phyloP scores from a whole-genome alignment of 2,888 invertebrate species.

The Drosophila leonis region DNA sequence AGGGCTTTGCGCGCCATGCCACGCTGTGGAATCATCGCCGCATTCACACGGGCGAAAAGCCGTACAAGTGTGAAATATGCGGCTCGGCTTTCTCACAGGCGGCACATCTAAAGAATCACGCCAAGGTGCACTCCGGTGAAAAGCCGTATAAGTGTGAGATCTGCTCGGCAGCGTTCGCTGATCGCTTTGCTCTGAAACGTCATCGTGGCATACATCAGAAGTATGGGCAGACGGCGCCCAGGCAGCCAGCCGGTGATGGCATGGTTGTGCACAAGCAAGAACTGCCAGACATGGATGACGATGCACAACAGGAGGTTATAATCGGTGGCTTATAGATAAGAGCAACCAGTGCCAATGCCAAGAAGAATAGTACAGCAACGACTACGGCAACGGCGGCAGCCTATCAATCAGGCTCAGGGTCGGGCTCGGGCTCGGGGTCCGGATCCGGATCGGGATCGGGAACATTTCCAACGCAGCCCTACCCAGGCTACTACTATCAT shows the following conservation, averaged over 20 bases:
- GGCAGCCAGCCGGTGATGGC: conserved; percentile 85
- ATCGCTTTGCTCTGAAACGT: conserved; percentile 93
- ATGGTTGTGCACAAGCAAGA: conserved; percentile 85
- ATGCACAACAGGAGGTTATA: conserved; percentile 84
- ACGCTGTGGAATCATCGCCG: conserved; percentile 95
- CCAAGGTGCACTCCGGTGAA: conserved; percentile 93
- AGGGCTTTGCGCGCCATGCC: conserved; percentile 94
- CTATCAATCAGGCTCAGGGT: conserved; percentile 28
- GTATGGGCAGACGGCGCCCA: conserved; percentile 88
- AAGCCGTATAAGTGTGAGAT: conserved; percentile 94
- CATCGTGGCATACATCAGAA: conserved; percentile 95
- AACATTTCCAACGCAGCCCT: conserved; percentile 40
- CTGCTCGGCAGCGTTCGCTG: conserved; percentile 94
- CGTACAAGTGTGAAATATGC: conserved; percentile 92
- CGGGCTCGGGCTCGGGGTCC: conserved; percentile 4
- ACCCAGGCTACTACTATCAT: conserved; percentile 63
- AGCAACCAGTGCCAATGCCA: conserved; percentile 65
- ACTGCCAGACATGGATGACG: conserved; percentile 85
- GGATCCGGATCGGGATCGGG: conserved; percentile 5
- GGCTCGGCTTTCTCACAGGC: conserved; percentile 96
- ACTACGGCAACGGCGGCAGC: conserved; percentile 46
- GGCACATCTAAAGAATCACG: conserved; percentile 94
- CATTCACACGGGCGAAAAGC: conserved; percentile 91
- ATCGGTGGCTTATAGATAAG: conserved; percentile 85
- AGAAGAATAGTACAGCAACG: conserved; percentile 43